Evolutionary conservation across 2,797 vertebrate genomes (phyloP), one percentile per base, ranked within the genome.

Genomic region (Orestias chungarensis): DNA sequence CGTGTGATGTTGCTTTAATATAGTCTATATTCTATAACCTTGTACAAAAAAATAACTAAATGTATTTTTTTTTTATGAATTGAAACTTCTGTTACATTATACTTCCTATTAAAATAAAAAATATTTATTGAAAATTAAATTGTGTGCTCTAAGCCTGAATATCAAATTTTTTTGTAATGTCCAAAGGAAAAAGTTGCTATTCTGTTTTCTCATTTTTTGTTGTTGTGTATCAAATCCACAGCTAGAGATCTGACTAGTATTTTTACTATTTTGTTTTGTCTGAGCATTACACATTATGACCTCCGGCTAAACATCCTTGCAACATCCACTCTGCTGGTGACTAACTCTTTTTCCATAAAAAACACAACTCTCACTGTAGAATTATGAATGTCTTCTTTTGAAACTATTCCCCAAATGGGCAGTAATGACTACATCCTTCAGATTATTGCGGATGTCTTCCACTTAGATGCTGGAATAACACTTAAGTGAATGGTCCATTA

Each of bases 381-480:
- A 42, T 62, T 25, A 62, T 62, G 35, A n/a, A 15, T 11, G 1
- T 62, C 25, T 40, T 40, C 17, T 61, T 33, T 61, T 62, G 35
- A 62, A 62, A 66, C 64, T 17, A 44, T 46, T 46, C 10, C 20
- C 43, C 20, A 2, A 31, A 46, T 47, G 64, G 27, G 43, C 64
- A 66, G 43, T 27, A 46, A 46, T 31, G 31, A 46, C 17, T 47
- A 20, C 64, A 46, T 66, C 42, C 27, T 46, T 47, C 17, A 46
- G 64, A 66, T 66, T 46, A 66, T 12, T 49, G 44, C 44, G 31
- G 43, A 66, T 46, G 43, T 47, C 29, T 46, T 47, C 18, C 43
- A 6, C 35, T 23, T n/a, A 33, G 43, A 14, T 40, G 35, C 23
- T 7, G 11, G 40, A 23, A 55, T 38, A 38, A 61, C 33, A 38